Percentiles rank a stretch among this genome's conserved stretches.
phyloP scores from a whole-genome alignment of 2,888 invertebrate species.

The Melanostoma mellinum region DNA sequence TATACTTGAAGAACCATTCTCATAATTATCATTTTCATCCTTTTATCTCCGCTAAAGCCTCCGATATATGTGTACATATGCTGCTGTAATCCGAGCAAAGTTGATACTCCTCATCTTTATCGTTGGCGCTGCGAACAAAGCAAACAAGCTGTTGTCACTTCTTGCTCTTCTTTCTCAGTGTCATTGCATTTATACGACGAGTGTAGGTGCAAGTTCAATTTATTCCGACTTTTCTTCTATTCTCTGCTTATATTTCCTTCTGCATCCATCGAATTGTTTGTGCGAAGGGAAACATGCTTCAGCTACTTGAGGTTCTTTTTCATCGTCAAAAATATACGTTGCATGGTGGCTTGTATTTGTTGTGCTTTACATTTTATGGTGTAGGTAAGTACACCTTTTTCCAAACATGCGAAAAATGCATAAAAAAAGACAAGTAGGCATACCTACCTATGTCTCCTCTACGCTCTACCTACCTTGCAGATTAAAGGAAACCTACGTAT shows the following conservation, averaged over 20 bases:
- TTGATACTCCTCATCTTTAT: slow-evolving; percentile 15
- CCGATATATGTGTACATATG: background rate
- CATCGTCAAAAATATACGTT: slow-evolving; percentile 21
- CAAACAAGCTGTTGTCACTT: slow-evolving; percentile 59
- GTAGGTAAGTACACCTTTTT: slow-evolving; percentile 43
- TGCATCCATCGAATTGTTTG: slow-evolving; percentile 43
- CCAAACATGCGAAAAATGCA: slow-evolving; percentile 48
- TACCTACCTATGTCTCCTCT: background rate
- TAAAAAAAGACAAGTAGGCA: slow-evolving; percentile 27
- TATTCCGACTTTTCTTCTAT: slow-evolving; percentile 48
- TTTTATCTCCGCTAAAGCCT: slow-evolving; percentile 27
- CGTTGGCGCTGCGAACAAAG: slow-evolving; percentile 51
- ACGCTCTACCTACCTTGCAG: slow-evolving; percentile 45
- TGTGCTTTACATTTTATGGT: slow-evolving; percentile 49
- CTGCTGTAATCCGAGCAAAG: slow-evolving; percentile 37
- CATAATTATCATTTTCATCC: slow-evolving; percentile 58
- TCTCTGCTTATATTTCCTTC: slow-evolving; percentile 38
- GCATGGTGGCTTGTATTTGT: slow-evolving; percentile 8
- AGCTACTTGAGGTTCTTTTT: slow-evolving; percentile 44
- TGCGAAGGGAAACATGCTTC: slow-evolving; percentile 25
- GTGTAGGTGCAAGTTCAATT: slow-evolving; percentile 63
- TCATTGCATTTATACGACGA: slow-evolving; percentile 55
- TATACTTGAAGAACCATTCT: slow-evolving; percentile 49
- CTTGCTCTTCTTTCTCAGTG: slow-evolving; percentile 44
- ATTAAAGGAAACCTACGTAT: slow-evolving; percentile 47